phyloP scores from a whole-genome alignment of 2,888 invertebrate genomes.

The Calliscelio sp. region DNA sequence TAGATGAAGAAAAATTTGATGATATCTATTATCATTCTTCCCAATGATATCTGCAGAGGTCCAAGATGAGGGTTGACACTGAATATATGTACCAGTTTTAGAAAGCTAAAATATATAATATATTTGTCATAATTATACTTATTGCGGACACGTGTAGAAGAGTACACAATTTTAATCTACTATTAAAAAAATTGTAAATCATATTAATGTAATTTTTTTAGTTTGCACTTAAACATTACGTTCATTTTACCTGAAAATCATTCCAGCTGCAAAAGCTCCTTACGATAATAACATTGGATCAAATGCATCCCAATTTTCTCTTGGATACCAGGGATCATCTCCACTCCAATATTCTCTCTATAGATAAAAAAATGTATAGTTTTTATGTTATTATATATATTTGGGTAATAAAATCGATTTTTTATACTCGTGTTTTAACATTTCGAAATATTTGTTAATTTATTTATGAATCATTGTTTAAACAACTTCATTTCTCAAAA shows the following conservation, averaged over 20 bases:
- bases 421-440: too few relatives aligned
- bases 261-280: slow-evolving; percentile 98
- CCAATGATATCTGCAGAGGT: slow-evolving; percentile 97
- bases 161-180: too few relatives aligned
- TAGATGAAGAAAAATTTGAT: slow-evolving; percentile 98
- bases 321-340: slow-evolving; percentile 93
- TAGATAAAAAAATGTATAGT: not conserved
- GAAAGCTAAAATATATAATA: slow-evolving; percentile 88
- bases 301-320: slow-evolving; percentile 97
- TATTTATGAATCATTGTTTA: too few relatives aligned
- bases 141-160: too few relatives aligned
- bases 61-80: slow-evolving; percentile 98
- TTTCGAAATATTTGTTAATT: too few relatives aligned
- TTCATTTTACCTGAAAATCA: slow-evolving; percentile 95
- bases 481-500: too few relatives aligned
- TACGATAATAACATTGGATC: slow-evolving; percentile 98
- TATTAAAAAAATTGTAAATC: too few relatives aligned
- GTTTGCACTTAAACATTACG: too few relatives aligned
- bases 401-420: too few relatives aligned
- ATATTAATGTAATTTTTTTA: too few relatives aligned
- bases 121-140: not conserved
- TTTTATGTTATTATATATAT: too few relatives aligned
- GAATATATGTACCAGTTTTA: slow-evolving; percentile 98
- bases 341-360: slow-evolving; percentile 91
- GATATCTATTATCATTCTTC: slow-evolving; percentile 97